These are phyloP conservation scores for Gouania willdenowi DNA, from an alignment of 2,797 vertebrate species.

Conservation along the genomic window DNA sequence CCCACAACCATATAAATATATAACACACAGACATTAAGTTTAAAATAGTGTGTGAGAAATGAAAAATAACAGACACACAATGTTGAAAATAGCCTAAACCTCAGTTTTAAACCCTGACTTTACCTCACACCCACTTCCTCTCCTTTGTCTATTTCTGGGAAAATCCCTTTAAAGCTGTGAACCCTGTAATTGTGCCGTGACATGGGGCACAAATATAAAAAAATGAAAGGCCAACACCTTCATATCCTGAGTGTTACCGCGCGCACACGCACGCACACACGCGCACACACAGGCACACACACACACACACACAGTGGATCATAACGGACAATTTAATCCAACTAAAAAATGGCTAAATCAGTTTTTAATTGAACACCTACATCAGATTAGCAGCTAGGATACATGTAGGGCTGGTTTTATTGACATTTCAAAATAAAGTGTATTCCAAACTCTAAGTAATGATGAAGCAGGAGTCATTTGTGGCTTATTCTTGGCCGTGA, in stretches of 20 bases:
- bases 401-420: constrained; percentile 14
- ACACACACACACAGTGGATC: constrained; percentile 1
- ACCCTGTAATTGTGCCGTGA: constrained; percentile 26
- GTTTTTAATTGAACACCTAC: constrained; percentile 4
- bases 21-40: neutral
- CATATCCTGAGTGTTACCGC: no score
- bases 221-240: constrained; percentile 21
- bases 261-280: no score
- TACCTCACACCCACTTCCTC: constrained; percentile 17
- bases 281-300: no score
- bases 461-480: neutral
- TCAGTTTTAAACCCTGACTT: neutral
- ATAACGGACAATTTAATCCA: constrained; percentile 13
- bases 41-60: neutral
- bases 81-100: neutral
- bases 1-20: neutral
- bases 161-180: neutral
- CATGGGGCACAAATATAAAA: neutral
- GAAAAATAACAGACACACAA: neutral
- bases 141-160: constrained; percentile 19
- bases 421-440: constrained; percentile 31
- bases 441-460: constrained; percentile 18
- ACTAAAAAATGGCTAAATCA: constrained; percentile 2
- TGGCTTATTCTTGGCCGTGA: constrained; percentile 7
- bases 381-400: constrained; percentile 28